phyloP scores from a whole-genome alignment of 1,140 invertebrate genomes.

The Chionoecetes opilio region DNA sequence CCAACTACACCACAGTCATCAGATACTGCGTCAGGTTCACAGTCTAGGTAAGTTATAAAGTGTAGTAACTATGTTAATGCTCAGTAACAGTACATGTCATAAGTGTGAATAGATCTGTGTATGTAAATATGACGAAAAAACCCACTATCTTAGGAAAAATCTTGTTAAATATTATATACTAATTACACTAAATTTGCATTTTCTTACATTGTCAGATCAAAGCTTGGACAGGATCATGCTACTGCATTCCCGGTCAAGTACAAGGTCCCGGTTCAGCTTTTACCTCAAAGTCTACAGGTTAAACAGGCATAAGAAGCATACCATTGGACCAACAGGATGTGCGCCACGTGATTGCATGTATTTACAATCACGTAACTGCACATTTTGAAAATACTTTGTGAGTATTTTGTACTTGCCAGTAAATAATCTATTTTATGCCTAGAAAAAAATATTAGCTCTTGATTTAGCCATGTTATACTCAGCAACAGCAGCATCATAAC shows the following conservation, averaged over 20 bases:
- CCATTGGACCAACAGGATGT: not conserved
- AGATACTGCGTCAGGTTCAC: not conserved
- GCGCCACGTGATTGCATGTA: not conserved
- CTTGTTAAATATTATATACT: not conserved
- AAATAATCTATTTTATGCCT: not conserved
- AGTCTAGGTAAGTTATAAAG: not conserved
- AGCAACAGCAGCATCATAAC: not conserved
- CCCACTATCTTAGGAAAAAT: not conserved
- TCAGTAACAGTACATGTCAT: not conserved
- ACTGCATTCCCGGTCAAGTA: not conserved
- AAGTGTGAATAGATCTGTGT: not conserved
- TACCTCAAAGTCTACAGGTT: not conserved
- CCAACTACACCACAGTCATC: not conserved
- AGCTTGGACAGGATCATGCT: not conserved
- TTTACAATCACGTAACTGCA: not conserved
- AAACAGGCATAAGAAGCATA: not conserved
- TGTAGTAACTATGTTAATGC: not conserved
- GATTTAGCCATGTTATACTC: not conserved
- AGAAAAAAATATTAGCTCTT: not conserved
- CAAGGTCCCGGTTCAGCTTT: not conserved
- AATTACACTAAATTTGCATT: not conserved
- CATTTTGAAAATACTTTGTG: not conserved
- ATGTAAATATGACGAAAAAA: not conserved
- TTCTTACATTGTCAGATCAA: not conserved
- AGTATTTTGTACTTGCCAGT: not conserved